Conservation (phyloP, 2,113 vertebrate species). For the Parus major region DNA sequence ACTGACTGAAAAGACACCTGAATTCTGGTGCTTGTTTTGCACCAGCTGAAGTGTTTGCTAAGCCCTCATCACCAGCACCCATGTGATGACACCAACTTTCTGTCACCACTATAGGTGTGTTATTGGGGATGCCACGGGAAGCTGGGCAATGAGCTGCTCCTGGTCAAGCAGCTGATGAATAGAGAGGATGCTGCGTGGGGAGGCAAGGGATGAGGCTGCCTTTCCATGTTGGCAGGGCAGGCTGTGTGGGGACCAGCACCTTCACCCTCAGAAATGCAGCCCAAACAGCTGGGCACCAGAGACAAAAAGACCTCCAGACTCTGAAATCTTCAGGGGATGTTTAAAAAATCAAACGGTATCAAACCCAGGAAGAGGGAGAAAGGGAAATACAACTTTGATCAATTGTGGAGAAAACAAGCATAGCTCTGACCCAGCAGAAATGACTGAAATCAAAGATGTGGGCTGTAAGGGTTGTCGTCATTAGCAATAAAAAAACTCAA, state of each 20-base stretch:
- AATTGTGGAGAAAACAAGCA: not conserved
- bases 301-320: not conserved
- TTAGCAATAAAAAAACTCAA: not conserved
- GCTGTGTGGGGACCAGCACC: not conserved
- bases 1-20: not conserved
- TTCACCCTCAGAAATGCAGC: not conserved
- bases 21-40: slow-evolving; percentile 24
- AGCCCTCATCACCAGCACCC: not conserved
- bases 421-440: not conserved
- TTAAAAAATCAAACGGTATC: not conserved
- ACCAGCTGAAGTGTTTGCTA: not conserved
- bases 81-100: not conserved
- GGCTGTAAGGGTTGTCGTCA: not conserved
- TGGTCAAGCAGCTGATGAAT: not conserved
- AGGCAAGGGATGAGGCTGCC: not conserved
- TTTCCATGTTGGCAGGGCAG: not conserved
- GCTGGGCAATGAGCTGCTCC: not conserved
- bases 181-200: fast-evolving
- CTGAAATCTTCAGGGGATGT: not conserved
- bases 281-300: not conserved
- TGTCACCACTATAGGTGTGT: not conserved
- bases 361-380: not conserved
- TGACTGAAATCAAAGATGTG: not conserved
- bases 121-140: fast-evolving
- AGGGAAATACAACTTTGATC: not conserved